These are phyloP conservation scores for Scomberomorus guttatus DNA, from an alignment of 2,797 vertebrate genomes.

Conservation along the genomic window DNA sequence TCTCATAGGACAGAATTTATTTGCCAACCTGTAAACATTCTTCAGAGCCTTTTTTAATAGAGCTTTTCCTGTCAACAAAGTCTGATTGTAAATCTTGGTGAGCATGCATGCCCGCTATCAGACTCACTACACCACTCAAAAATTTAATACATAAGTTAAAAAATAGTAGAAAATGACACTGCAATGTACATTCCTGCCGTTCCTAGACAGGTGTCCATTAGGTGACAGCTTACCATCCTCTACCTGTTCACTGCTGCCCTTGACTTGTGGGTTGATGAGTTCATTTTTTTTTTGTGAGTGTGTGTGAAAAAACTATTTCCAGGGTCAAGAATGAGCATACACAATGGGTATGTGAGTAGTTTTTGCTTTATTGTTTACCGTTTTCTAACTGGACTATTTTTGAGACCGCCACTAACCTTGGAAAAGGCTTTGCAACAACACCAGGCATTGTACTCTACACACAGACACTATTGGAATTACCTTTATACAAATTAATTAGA, in stretches of 20 bases:
- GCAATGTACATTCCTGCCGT: too few relatives aligned
- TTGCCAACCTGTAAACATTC: background rate
- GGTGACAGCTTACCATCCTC: too few relatives aligned
- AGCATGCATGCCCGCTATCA: background rate
- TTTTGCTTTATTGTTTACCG: background rate
- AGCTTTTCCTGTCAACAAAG: background rate
- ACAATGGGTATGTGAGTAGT: background rate
- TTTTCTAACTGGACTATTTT: too few relatives aligned
- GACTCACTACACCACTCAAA: background rate
- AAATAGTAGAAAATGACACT: background rate
- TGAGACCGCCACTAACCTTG: background rate
- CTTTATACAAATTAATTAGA: background rate
- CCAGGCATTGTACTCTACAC: too few relatives aligned
- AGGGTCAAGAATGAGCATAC: background rate
- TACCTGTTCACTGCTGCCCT: background rate
- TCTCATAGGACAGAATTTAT: background rate
- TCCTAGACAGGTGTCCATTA: background rate
- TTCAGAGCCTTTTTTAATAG: background rate
- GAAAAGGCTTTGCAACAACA: background rate
- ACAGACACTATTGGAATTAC: too few relatives aligned
- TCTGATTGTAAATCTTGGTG: background rate
- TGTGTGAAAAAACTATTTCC: too few relatives aligned
- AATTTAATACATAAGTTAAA: background rate
- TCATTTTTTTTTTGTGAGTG: too few relatives aligned
- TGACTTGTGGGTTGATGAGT: background rate